Evolutionary conservation across 2,797 vertebrate species (phyloP), one percentile per base, ranked within the genome.

Genomic region (Bradypodion ventrale): DNA sequence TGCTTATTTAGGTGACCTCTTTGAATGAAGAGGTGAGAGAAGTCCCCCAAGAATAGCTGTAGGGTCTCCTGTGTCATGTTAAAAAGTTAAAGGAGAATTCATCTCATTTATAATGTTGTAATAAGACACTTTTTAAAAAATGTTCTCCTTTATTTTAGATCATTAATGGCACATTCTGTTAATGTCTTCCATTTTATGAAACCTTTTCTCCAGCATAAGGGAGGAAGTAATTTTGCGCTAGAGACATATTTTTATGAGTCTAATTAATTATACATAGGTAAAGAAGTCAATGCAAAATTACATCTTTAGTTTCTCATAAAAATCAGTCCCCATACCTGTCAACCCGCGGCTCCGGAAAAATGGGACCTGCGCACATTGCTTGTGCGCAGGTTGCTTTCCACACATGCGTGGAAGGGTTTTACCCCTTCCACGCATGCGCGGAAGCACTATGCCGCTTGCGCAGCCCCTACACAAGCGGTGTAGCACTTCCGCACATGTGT

Each of bases 241-340:
- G 83, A 89, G 86, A 87, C 83, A 89, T 83, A 90, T 83, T 94
- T 94, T 94, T 93, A 94, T 78, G 73, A 89, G 92, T 94, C 95
- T 94, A 94, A 95, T 96, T 94, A 94, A 95, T 96, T 94, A 94
- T 89, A 95, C 93, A 92, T 78, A 93, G 91, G 89, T 92, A 93
- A 92, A 86, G 78, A 84, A 90, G 84, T 87, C 89, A 85, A 77
- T 90, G 85, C 87, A 91, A 93, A 94, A 92, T 86, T 93, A 88
- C 90, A 87, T 94, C 94, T 90, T 89, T 82, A 92, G 88, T 93
- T 83, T 81, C 87, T 81, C 87, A 83, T 93, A 56, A 27, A 56
- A 37, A 21, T 12, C 42, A 35, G 44, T 85, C 2, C 29, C 88
- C 91, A n/a, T n/a, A n/a, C n/a, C n/a, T n/a, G n/a, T n/a, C n/a